Conservation (phyloP, 1,140 invertebrate species). For the Atta cephalotes region DNA sequence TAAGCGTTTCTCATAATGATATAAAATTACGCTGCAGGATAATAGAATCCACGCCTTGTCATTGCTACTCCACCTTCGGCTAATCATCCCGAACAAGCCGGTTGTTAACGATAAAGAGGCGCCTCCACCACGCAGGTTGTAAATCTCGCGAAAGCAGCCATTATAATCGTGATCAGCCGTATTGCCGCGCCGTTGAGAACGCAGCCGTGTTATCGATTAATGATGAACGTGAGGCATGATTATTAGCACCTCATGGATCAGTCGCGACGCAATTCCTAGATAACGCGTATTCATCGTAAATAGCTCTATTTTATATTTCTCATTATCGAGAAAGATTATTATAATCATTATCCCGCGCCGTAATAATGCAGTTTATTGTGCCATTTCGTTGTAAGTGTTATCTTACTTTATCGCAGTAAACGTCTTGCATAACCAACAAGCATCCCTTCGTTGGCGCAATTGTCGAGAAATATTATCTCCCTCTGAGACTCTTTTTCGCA, state of each 20-base stretch:
- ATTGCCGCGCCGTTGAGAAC: slow-evolving; percentile 27
- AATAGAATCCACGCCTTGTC: slow-evolving; percentile 25
- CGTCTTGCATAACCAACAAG: not conserved
- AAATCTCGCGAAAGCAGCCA: slow-evolving; percentile 67
- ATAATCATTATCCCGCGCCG: slow-evolving; percentile 15
- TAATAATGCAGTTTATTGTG: slow-evolving; percentile 16
- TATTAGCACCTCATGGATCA: slow-evolving; percentile 77
- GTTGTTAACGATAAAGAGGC: slow-evolving; percentile 74
- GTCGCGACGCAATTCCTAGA: not conserved
- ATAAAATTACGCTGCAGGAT: not conserved
- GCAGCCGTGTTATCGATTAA: slow-evolving; percentile 71
- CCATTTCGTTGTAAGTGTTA: slow-evolving; percentile 1
- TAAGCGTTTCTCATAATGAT: not conserved
- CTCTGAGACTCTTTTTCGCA: not conserved
- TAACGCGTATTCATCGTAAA: not conserved
- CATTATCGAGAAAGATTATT: slow-evolving; percentile 46
- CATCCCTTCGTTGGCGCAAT: slow-evolving; percentile 19
- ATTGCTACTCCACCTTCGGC: slow-evolving; percentile 49
- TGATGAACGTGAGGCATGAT: slow-evolving; percentile 81
- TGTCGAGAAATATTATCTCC: not conserved
- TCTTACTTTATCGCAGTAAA: slow-evolving; percentile 25
- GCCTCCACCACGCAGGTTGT: slow-evolving; percentile 55
- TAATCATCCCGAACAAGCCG: slow-evolving; percentile 57
- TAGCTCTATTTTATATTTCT: slow-evolving; percentile 11
- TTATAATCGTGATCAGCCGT: slow-evolving; percentile 65